A percentile compares a stretch with the other conserved stretches of the same genome.
Evolutionary conservation across 2,888 invertebrate genomes (phyloP).

Genomic region (Luperina nickerlii): DNA sequence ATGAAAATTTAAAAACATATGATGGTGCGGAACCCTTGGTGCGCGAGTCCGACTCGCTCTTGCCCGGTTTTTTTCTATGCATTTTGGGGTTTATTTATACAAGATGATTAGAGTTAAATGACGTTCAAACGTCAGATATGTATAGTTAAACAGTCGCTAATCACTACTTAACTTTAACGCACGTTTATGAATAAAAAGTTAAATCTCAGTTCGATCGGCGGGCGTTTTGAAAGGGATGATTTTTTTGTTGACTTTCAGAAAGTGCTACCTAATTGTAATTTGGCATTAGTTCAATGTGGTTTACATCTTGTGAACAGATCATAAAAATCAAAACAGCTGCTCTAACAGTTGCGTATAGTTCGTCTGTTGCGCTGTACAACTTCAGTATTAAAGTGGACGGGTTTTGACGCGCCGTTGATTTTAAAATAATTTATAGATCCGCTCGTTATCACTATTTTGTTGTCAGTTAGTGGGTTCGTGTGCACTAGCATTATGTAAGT

Average conservation of each 20-base stretch:
- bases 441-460: constrained; percentile 5
- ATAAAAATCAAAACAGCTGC: constrained; percentile 4
- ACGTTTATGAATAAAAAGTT: not conserved
- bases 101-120: too few species aligned
- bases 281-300: not conserved
- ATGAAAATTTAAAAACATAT: too few species aligned
- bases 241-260: not conserved
- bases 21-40: too few species aligned
- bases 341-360: constrained; percentile 13
- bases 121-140: too few species aligned
- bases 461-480: constrained; percentile 3
- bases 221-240: not conserved
- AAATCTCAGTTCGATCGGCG: not conserved
- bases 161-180: too few species aligned
- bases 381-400: constrained; percentile 9
- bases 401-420: constrained; percentile 17
- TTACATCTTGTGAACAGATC: not conserved
- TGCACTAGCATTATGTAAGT: constrained; percentile 13
- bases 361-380: not conserved
- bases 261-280: not conserved
- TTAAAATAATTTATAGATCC: constrained; percentile 30
- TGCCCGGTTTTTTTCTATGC: too few species aligned
- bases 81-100: not conserved
- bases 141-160: too few species aligned
- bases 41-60: too few species aligned